Percentiles rank a stretch among this genome's conserved stretches.
These are phyloP conservation scores for Asteroscopus sphinx DNA, from an alignment of 2,888 invertebrate genomes.

Conservation along the genomic window DNA sequence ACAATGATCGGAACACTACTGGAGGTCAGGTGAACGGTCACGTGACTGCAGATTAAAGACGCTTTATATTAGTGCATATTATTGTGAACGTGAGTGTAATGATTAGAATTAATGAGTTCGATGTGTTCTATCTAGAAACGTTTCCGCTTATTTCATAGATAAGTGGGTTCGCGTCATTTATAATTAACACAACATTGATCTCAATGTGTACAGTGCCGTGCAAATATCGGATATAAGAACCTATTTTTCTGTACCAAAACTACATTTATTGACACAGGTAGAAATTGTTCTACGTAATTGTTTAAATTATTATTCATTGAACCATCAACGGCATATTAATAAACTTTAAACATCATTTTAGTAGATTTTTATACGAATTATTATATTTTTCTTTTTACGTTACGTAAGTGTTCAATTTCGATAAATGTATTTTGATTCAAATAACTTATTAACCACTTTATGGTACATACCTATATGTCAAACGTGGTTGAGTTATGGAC, in stretches of 20 bases:
- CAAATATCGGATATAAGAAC: conserved; percentile 1
- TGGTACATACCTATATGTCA: too few relatives aligned
- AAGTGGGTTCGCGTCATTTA: conserved; percentile 7
- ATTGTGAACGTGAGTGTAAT: conserved; percentile 9
- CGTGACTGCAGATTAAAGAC: conserved; percentile 27
- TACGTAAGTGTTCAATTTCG: too few relatives aligned
- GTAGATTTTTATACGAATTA: too few relatives aligned
- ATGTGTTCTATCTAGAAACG: conserved; percentile 12
- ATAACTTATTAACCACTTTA: too few relatives aligned
- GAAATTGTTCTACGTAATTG: conserved; percentile 1
- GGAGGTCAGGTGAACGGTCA: conserved; percentile 17
- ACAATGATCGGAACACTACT: conserved; percentile 26
- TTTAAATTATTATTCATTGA: conserved; percentile 2
- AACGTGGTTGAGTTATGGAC: too few relatives aligned
- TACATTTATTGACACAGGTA: neutral
- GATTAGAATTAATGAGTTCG: conserved; percentile 9
- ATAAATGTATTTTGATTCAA: too few relatives aligned
- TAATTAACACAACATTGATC: conserved; percentile 8
- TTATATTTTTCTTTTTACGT: too few relatives aligned
- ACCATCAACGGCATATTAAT: neutral
- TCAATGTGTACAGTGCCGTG: neutral
- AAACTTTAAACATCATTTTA: too few relatives aligned
- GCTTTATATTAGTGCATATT: conserved; percentile 32
- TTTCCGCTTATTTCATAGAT: conserved; percentile 19
- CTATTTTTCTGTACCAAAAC: neutral